Evolutionary conservation across 2,113 vertebrate genomes (phyloP), one percentile per base, ranked within the genome.

Genomic region (Lucifuga dentata): DNA sequence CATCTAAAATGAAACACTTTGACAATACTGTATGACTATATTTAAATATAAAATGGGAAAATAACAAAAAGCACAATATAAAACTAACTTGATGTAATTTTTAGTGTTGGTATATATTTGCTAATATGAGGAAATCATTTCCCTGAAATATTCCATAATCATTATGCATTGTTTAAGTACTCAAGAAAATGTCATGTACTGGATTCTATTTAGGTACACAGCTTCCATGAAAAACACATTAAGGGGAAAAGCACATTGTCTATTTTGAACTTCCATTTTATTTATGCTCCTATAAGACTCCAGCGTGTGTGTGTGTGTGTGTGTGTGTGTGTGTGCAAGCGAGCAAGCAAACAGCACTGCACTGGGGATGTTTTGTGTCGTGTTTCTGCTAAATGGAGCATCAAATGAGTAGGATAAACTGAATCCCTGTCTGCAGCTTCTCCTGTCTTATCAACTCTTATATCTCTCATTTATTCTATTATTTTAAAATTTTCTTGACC

Each of bases 381-480:
- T 60, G 57, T 76, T 83, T 67, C 78, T 88, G 89, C 57, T 87
- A 86, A 91, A 89, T 84, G 80, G 84, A 89, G 91, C 81, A 75
- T 86, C 75, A 91, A 82, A 88, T 67, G 80, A 85, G 71, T 29
- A 69, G 76, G 74, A 33, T 55, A 24, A 64, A 67, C 57, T 52
- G 61, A 29, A 61, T 78, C 32, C 74, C 32, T 58, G 40, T 80
- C 67, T 83, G 67, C 45, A 20, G 60, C 58, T 53, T 39, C 10
- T 23, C 39, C 33, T 68, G 10, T n/a, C 26, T 41, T 23, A 40
- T 70, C 52, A 15, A 21, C 68, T 40, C 21, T 40, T 38, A 29
- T 6, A n/a, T 16, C 45, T 51, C 41, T 32, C 41, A 5, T 72
- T 39, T 61, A 46, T 62, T 66, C 3, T 29, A 29, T 58, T 19